Conservation (phyloP, 2,888 invertebrate genomes). For the Odontothrips loti region DNA sequence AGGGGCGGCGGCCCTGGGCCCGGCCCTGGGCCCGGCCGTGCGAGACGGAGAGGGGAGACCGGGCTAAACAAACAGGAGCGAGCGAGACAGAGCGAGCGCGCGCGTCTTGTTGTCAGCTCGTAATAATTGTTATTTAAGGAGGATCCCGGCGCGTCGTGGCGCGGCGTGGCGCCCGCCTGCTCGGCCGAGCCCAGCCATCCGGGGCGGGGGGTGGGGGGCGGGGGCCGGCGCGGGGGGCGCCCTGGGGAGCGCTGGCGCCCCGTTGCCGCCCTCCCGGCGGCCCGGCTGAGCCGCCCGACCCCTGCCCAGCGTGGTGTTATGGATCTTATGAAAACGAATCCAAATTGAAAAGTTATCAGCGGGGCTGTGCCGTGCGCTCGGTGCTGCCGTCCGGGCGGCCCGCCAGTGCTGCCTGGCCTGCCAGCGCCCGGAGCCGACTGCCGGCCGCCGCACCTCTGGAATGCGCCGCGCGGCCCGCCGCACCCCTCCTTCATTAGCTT, state of each 20-base stretch:
- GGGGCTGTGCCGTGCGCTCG: not conserved
- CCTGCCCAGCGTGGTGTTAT: not conserved
- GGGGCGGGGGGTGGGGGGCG: conserved; percentile 1
- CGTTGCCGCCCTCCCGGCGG: not conserved
- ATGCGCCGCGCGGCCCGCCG: not conserved
- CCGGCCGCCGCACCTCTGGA: not conserved
- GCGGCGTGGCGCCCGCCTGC: not conserved
- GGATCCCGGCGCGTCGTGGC: conserved; percentile 13
- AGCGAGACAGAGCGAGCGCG: not conserved
- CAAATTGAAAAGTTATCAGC: conserved; percentile 20
- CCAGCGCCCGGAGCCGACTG: too few relatives aligned
- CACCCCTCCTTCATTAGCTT: not conserved
- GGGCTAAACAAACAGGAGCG: not conserved
- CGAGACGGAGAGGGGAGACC: not conserved
- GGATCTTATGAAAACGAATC: not conserved
- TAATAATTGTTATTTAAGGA: conserved; percentile 27
- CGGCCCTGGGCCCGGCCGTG: not conserved
- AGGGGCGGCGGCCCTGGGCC: not conserved
- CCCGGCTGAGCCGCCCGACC: not conserved
- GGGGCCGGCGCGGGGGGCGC: not conserved
- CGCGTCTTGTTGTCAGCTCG: conserved; percentile 16
- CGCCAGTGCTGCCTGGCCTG: too few relatives aligned
- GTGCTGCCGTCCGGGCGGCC: too few relatives aligned
- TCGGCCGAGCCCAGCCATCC: not conserved
- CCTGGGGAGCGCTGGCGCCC: conserved; percentile 21